phyloP scores from a whole-genome alignment of 2,888 invertebrate genomes.

The Steromphala cineraria region DNA sequence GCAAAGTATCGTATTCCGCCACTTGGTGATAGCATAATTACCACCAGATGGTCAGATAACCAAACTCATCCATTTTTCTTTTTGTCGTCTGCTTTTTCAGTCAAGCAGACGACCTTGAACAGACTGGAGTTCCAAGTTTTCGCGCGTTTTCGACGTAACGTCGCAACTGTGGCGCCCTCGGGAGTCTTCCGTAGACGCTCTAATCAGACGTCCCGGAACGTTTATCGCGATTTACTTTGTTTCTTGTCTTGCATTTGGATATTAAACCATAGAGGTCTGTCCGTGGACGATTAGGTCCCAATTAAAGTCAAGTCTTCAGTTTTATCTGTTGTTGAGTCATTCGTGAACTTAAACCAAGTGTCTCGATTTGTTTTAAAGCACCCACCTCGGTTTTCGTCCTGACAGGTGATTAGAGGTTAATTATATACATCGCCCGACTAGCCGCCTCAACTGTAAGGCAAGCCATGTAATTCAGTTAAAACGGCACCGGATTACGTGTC shows the following conservation, averaged over 20 bases:
- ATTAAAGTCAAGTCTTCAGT: background rate
- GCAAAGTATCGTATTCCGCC: background rate
- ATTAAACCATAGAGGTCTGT: background rate
- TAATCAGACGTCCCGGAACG: background rate
- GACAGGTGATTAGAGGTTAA: background rate
- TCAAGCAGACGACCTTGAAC: background rate
- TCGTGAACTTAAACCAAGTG: background rate
- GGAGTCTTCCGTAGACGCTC: background rate
- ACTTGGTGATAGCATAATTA: background rate
- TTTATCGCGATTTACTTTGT: background rate
- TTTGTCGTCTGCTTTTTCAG: conserved; percentile 8
- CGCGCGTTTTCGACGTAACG: background rate
- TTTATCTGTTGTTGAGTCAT: background rate
- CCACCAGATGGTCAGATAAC: conserved; percentile 10
- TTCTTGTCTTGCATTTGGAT: background rate
- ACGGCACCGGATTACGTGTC: background rate
- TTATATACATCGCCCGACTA: background rate
- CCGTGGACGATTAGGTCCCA: background rate
- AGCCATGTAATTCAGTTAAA: background rate
- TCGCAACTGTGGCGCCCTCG: background rate
- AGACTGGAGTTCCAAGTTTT: background rate
- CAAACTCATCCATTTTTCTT: background rate
- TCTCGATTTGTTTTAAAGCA: background rate
- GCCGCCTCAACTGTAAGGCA: background rate
- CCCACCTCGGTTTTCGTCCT: background rate